Percentiles rank a stretch among this genome's conserved stretches.
These are phyloP conservation scores for Irena cyanogastra DNA, from an alignment of 2,113 vertebrate species.

Conservation along the genomic window DNA sequence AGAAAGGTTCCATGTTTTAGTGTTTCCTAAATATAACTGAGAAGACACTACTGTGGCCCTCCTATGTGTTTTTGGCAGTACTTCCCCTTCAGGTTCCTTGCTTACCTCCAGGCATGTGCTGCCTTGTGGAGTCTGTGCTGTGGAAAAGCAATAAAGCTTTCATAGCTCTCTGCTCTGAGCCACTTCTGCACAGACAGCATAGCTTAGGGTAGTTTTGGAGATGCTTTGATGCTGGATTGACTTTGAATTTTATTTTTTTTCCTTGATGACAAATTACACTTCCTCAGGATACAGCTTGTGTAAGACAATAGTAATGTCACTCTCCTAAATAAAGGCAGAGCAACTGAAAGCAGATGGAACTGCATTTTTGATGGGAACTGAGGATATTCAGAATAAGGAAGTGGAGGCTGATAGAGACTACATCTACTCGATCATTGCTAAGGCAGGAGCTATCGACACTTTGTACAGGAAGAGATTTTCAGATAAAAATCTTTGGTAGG, in stretches of 20 bases:
- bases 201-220: background rate
- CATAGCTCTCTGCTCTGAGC: fast-evolving
- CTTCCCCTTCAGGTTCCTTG: background rate
- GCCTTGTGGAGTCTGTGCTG: fast-evolving
- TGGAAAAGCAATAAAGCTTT: background rate
- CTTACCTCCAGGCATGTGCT: background rate
- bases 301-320: background rate
- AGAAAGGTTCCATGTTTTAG: background rate
- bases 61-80: background rate
- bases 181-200: fast-evolving
- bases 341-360: background rate
- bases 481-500: background rate
- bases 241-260: background rate
- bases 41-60: background rate
- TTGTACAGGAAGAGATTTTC: background rate
- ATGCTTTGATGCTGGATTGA: background rate
- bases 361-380: background rate
- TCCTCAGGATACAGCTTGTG: background rate
- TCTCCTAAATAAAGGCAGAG: background rate
- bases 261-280: background rate
- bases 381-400: background rate
- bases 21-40: background rate
- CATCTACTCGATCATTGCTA: background rate
- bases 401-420: background rate
- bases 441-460: background rate